A percentile compares a stretch with the other conserved stretches of the same genome.
Evolutionary conservation across 2,113 vertebrate species (phyloP).

Genomic region (Gobio gobio): DNA sequence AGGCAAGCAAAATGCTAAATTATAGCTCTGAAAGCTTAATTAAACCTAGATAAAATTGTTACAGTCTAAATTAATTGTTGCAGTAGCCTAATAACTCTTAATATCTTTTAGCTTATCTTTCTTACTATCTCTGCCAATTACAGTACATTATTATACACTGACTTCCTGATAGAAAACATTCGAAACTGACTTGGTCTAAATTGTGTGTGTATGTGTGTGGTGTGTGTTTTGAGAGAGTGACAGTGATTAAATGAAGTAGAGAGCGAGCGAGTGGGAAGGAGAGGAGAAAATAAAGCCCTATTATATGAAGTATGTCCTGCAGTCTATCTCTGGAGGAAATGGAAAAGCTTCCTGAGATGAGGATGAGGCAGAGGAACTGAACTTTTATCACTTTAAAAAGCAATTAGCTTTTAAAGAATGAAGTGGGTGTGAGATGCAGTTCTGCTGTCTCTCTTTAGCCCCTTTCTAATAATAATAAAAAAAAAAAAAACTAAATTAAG

Average conservation of each 20-base stretch:
- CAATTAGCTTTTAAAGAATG: conserved; percentile 29
- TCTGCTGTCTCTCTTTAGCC: background rate
- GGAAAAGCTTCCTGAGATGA: conserved; percentile 23
- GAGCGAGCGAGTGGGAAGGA: background rate
- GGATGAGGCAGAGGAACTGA: background rate
- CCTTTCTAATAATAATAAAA: background rate
- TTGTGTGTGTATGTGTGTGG: background rate
- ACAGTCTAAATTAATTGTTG: background rate
- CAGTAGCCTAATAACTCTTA: background rate
- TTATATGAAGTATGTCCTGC: background rate
- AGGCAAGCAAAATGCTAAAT: background rate
- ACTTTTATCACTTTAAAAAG: conserved; percentile 28
- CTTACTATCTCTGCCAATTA: background rate
- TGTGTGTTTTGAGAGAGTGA: background rate
- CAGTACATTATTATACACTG: background rate
- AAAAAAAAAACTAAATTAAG: background rate
- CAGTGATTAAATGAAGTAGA: conserved; percentile 19
- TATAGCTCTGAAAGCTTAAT: background rate
- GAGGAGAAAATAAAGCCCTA: background rate
- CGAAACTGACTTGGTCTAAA: too few relatives aligned
- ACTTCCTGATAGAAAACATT: background rate
- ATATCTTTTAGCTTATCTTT: background rate
- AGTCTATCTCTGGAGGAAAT: conserved; percentile 27
- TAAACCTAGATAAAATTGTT: background rate
- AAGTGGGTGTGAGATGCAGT: background rate